Evolutionary conservation across 53 echinoderm and acorn worm genomes (phyloP).

Genomic region (Henricia sp.): DNA sequence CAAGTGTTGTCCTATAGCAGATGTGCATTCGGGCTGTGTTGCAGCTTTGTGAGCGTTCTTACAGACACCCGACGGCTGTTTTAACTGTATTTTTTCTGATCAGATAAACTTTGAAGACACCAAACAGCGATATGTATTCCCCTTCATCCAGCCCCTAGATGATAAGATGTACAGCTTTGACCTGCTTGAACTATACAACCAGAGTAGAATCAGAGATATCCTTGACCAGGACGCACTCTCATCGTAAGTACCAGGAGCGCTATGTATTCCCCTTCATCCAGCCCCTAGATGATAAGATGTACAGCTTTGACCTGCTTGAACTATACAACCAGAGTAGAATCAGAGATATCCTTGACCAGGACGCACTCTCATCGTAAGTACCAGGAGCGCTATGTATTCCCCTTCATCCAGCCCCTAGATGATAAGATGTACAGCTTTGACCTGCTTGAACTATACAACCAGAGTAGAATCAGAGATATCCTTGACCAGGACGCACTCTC

Average conservation of each 20-base stretch:
- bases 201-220: constrained; percentile 67
- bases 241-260: constrained; percentile 71
- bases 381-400: constrained; percentile 71
- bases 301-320: constrained; percentile 68
- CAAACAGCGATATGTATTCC: constrained; percentile 74
- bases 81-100: not conserved
- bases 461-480: constrained; percentile 67
- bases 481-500: constrained; percentile 82
- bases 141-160: constrained; percentile 71
- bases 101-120: constrained; percentile 89
- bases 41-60: too few relatives aligned
- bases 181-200: constrained; percentile 69
- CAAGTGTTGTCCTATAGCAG: too few relatives aligned
- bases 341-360: constrained; percentile 72
- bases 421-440: constrained; percentile 59
- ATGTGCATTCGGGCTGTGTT: too few relatives aligned
- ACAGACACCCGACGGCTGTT: not conserved
- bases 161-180: constrained; percentile 59
- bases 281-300: constrained; percentile 56
- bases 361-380: constrained; percentile 83
- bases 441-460: constrained; percentile 69
- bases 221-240: constrained; percentile 82
- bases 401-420: constrained; percentile 71
- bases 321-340: constrained; percentile 71
- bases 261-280: constrained; percentile 82